A percentile compares a stretch with the other conserved stretches of the same genome.
These are phyloP conservation scores for Callopanchax toddi DNA, from an alignment of 2,113 vertebrate species.

Conservation along the genomic window DNA sequence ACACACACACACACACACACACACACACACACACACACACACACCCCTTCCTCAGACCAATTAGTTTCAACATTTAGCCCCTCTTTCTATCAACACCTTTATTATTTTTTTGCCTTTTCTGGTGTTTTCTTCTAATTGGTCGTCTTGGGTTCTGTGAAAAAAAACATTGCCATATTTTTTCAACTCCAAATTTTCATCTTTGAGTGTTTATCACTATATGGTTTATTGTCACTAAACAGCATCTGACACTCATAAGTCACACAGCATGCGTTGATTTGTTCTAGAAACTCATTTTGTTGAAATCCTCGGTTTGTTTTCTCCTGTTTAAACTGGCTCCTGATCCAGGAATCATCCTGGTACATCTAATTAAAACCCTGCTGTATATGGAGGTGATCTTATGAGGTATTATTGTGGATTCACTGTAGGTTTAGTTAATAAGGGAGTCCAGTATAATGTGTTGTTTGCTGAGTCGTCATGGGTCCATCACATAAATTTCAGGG, in stretches of 20 bases:
- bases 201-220: slow-evolving; percentile 12
- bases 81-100: slow-evolving; percentile 23
- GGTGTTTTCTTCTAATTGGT: slow-evolving; percentile 58
- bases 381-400: too few species aligned
- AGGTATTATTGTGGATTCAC: not conserved
- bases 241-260: slow-evolving; percentile 15
- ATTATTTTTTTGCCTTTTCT: slow-evolving; percentile 14
- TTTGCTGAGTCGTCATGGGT: not conserved
- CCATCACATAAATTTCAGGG: not conserved
- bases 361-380: slow-evolving; percentile 1
- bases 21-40: slow-evolving; percentile 29
- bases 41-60: slow-evolving; percentile 58
- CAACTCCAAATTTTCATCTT: slow-evolving; percentile 24
- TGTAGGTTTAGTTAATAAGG: not conserved
- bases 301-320: slow-evolving; percentile 12
- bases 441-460: not conserved
- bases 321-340: slow-evolving; percentile 6
- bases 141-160: slow-evolving; percentile 27
- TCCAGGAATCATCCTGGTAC: not conserved
- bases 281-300: slow-evolving; percentile 1
- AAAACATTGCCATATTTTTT: slow-evolving; percentile 41
- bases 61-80: slow-evolving; percentile 58
- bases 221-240: slow-evolving; percentile 2
- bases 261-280: slow-evolving; percentile 11
- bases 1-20: slow-evolving; percentile 25